phyloP scores from a whole-genome alignment of 1,140 invertebrate genomes.

The Caenorhabditis tropicalis region DNA sequence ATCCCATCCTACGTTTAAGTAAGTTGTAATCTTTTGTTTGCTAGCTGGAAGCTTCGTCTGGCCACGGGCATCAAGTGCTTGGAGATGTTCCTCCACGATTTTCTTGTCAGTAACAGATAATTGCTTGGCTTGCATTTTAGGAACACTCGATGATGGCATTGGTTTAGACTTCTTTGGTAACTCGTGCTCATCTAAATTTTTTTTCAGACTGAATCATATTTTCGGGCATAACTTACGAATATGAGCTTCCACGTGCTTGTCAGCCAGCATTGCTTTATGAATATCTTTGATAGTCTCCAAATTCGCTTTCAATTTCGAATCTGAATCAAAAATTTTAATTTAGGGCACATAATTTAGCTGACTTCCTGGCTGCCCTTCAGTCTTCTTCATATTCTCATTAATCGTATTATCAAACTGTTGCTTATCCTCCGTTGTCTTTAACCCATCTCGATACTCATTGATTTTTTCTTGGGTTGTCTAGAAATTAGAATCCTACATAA shows the following conservation, averaged over 20 bases:
- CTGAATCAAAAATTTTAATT: background rate
- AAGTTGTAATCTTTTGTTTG: conserved; percentile 30
- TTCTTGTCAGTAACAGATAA: conserved; percentile 38
- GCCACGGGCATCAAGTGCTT: background rate
- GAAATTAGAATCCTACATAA: background rate
- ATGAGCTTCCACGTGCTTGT: conserved; percentile 21
- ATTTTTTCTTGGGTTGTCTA: conserved; percentile 33
- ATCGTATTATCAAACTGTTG: background rate
- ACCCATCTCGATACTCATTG: background rate
- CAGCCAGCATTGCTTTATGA: conserved; percentile 9
- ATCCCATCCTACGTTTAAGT: conserved; percentile 16
- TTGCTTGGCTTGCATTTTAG: conserved; percentile 30
- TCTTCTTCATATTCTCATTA: conserved; percentile 21
- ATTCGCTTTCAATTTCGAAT: background rate
- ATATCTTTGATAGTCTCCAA: conserved; percentile 10
- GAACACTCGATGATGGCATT: conserved; percentile 28
- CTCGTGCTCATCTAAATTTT: background rate
- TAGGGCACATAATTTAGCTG: background rate
- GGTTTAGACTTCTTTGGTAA: conserved; percentile 17
- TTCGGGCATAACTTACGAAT: background rate
- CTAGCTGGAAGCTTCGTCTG: background rate
- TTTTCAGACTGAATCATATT: background rate
- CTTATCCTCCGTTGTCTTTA: conserved; percentile 16
- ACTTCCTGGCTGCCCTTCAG: conserved; percentile 21
- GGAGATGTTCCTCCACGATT: conserved; percentile 31